A percentile compares a stretch with the other conserved stretches of the same genome.
Conservation (phyloP, 2,797 vertebrate genomes). For the Podargus strigoides region DNA sequence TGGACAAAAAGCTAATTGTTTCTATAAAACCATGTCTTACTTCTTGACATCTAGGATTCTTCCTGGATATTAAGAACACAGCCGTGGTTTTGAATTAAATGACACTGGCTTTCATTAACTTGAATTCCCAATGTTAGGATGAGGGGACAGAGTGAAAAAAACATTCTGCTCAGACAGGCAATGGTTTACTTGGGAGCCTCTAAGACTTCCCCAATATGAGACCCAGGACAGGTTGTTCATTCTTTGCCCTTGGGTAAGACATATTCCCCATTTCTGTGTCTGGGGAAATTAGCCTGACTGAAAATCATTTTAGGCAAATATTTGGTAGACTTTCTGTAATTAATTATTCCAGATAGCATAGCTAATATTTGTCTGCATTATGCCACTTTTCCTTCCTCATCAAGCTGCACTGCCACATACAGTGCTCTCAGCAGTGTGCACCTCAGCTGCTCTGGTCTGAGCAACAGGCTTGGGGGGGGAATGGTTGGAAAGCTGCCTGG, state of each 20-base stretch:
- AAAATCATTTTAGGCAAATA: neutral
- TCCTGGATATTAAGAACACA: neutral
- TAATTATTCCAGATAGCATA: neutral
- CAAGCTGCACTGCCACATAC: rapidly evolving
- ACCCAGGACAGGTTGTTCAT: neutral
- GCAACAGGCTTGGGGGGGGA: no score
- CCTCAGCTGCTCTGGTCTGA: neutral
- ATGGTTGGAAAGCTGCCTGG: no score
- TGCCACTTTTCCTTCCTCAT: neutral
- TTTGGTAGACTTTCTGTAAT: neutral
- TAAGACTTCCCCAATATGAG: neutral
- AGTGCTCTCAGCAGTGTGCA: neutral
- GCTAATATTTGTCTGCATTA: neutral
- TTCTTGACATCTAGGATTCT: slow-evolving; percentile 18
- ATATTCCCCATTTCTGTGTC: neutral
- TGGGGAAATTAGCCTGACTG: neutral
- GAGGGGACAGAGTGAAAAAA: neutral
- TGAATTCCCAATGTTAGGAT: neutral
- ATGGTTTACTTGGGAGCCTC: neutral
- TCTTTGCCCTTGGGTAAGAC: neutral
- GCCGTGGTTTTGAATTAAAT: neutral
- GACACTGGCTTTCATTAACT: neutral
- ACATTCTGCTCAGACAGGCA: neutral
- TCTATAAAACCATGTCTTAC: neutral
- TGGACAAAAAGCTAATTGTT: slow-evolving; percentile 14